Conservation (phyloP, 2,797 vertebrate genomes). For the Jordanella pulchra region DNA sequence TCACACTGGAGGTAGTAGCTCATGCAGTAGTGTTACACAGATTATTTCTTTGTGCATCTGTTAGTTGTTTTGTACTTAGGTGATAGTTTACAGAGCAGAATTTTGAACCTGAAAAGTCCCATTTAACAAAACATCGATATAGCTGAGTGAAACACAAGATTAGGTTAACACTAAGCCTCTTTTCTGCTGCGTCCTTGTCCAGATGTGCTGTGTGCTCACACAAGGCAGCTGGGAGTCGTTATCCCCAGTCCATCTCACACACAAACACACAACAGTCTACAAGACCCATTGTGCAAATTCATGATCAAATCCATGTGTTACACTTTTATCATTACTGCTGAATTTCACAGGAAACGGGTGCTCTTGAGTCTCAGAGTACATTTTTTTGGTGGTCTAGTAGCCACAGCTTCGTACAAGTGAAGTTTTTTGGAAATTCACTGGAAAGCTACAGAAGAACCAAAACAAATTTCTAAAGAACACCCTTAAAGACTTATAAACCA, state of each 20-base stretch:
- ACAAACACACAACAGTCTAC: constrained; percentile 7
- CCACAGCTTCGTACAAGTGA: constrained; percentile 19
- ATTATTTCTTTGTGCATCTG: background rate
- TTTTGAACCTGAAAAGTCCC: background rate
- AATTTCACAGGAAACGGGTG: constrained; percentile 47
- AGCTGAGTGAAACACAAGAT: constrained; percentile 26
- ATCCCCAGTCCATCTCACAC: constrained; percentile 34
- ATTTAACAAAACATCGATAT: constrained; percentile 36
- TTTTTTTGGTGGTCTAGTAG: constrained; percentile 5
- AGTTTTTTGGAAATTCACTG: constrained; percentile 46
- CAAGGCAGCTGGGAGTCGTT: constrained; percentile 78
- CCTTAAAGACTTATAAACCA: constrained; percentile 4
- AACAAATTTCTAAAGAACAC: constrained; percentile 48
- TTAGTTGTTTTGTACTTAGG: background rate
- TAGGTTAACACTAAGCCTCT: constrained; percentile 44
- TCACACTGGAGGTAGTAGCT: constrained; percentile 1
- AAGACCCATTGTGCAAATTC: constrained; percentile 8
- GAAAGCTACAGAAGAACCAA: constrained; percentile 53
- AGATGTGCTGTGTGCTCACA: constrained; percentile 73
- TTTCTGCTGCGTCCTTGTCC: constrained; percentile 44
- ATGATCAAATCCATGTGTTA: constrained; percentile 26
- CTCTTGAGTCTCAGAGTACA: constrained; percentile 9
- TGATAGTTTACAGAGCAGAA: constrained; percentile 6
- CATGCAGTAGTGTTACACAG: constrained; percentile 12
- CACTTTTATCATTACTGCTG: constrained; percentile 23